A percentile compares a stretch with the other conserved stretches of the same genome.
phyloP scores from a whole-genome alignment of 2,113 vertebrate species.

The Rhadina sibilatrix region DNA sequence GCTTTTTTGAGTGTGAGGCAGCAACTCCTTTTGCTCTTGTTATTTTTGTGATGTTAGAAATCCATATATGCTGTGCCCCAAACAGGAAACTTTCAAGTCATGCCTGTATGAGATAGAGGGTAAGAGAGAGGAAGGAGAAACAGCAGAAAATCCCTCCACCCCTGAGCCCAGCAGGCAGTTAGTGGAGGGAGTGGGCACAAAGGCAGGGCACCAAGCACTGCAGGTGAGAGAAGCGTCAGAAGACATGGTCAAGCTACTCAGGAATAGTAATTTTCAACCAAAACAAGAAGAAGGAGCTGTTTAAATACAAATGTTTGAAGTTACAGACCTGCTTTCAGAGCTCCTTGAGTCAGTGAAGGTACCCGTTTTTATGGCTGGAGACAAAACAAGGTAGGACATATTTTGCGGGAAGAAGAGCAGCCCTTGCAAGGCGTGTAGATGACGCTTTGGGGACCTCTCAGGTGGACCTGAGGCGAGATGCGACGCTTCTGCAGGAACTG shows the following conservation, averaged over 20 bases:
- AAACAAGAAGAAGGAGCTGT: neutral
- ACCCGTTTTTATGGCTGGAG: neutral
- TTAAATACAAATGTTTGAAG: neutral
- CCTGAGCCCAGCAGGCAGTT: neutral
- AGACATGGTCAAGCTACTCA: neutral
- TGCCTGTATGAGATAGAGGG: neutral
- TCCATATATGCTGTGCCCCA: neutral
- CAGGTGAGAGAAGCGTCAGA: neutral
- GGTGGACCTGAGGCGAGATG: neutral
- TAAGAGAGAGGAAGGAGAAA: neutral
- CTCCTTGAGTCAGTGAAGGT: neutral
- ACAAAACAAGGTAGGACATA: neutral
- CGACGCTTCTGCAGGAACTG: neutral
- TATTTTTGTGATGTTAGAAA: neutral
- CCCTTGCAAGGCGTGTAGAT: neutral
- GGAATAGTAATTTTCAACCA: neutral
- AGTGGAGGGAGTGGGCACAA: fast-evolving
- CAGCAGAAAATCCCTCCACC: neutral
- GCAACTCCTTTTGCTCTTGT: neutral
- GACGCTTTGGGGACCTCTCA: neutral
- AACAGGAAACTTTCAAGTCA: neutral
- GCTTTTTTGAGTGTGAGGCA: neutral
- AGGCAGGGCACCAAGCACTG: fast-evolving
- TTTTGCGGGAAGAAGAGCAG: neutral
- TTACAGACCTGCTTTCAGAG: neutral